Evolutionary conservation across 2,797 vertebrate genomes (phyloP).

Genomic region (Coilia nasus): DNA sequence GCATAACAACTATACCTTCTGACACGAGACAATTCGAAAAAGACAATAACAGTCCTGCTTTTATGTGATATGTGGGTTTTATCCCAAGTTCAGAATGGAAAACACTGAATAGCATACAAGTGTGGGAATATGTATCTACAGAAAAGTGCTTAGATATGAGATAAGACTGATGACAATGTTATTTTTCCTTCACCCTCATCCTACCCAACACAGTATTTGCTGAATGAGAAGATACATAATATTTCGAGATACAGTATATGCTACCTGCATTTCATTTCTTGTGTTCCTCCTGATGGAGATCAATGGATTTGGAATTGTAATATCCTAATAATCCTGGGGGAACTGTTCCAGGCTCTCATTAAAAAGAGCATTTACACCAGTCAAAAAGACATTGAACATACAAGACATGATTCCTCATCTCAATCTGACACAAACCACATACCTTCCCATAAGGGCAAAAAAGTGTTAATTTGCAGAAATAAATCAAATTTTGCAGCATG

Average conservation of each 20-base stretch:
- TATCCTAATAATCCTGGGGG: too few species aligned
- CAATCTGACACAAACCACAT: too few species aligned
- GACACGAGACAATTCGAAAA: constrained; percentile 21
- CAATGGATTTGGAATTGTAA: too few species aligned
- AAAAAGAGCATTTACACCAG: too few species aligned
- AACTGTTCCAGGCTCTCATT: too few species aligned
- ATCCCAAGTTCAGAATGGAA: not conserved
- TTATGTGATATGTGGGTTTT: constrained; percentile 15
- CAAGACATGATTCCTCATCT: too few species aligned
- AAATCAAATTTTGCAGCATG: too few species aligned
- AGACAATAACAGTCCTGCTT: constrained; percentile 19
- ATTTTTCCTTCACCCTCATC: not conserved
- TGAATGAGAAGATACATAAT: not conserved
- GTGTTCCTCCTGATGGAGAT: too few species aligned
- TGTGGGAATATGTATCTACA: not conserved
- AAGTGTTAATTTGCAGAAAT: too few species aligned
- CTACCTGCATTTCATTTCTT: too few species aligned
- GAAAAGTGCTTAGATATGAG: not conserved
- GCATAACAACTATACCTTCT: constrained; percentile 34
- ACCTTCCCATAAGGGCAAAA: too few species aligned
- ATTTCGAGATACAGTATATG: not conserved
- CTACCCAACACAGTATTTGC: not conserved
- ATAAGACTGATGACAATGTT: not conserved
- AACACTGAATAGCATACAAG: not conserved
- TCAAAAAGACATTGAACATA: too few species aligned